Evolutionary conservation across 53 echinoderm and acorn worm genomes (phyloP), one percentile per base, ranked within the genome.

Genomic region (Patiria pectinifera): DNA sequence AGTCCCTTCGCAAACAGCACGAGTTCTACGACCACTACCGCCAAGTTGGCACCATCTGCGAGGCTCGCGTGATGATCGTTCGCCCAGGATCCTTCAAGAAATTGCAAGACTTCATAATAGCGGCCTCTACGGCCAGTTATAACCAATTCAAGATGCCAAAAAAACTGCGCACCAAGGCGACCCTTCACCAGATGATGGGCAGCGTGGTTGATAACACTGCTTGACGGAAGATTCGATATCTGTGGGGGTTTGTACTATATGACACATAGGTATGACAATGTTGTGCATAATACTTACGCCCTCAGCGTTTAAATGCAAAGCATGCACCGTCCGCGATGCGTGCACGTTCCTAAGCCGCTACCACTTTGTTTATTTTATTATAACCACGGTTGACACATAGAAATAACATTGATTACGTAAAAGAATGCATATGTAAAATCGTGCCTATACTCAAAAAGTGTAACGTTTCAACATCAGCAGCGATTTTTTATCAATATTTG

Each of bases 111-210:
- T 78, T 83, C 69, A 91, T 95, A 26, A 43, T 95, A 69, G 94
- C 87, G 62, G 92, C 72, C 80, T 92, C 94, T 24, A 89, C 84
- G 62, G 94, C 95, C 11, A 76, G 88, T 69, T 82, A 86, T 19
- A 91, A 91, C 72, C 95, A 93, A 82, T 93, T 91, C 79, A 95
- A 95, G 84, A 83, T 87, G 58, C 95, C 95, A 4, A 62, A 83
- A 44, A 93, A 93, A 59, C 72, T 95, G 12, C 83, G 89, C 8
- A 91, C 83, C 4, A 82, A 83, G 49, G 89, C 59, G 4, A 84
- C 92, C 53, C 48, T 94, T 5, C 66, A 93, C 23, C 72, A 94
- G 2, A 96, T 96, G 96, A 53, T 96, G 87, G 53, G 85, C 19
- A 21, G 75, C 49, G 86, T 75, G 1, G 69, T 69, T 69, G 16